Percentiles rank a stretch among this genome's conserved stretches.
Evolutionary conservation across 1,140 invertebrate genomes (phyloP).

Genomic region (Riptortus pedestris): DNA sequence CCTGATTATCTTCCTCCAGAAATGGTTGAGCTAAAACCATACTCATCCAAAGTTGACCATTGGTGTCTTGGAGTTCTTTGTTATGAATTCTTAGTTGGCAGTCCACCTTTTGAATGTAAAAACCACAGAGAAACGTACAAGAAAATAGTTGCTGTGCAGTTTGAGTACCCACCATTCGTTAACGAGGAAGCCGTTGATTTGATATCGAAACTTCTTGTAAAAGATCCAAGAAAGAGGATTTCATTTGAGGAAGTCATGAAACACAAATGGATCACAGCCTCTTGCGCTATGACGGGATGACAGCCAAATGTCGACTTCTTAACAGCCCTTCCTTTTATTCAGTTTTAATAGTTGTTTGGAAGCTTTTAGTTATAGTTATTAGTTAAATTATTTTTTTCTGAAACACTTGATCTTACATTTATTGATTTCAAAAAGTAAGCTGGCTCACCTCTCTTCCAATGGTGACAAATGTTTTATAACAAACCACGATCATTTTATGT

Average conservation of each 20-base stretch:
- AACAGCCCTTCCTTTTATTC: no score
- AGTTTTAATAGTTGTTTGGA: no score
- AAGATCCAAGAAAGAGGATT: neutral
- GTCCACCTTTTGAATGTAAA: conserved; percentile 81
- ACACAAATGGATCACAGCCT: conserved; percentile 15
- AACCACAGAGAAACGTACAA: conserved; percentile 61
- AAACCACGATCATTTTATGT: no score
- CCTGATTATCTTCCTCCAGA: conserved; percentile 88
- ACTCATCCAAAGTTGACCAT: conserved; percentile 70
- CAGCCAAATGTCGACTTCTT: no score
- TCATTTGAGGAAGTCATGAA: conserved; percentile 11
- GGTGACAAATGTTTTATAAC: no score
- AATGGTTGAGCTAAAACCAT: conserved; percentile 67
- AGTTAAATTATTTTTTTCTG: no score
- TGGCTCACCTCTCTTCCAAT: no score
- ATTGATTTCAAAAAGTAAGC: no score
- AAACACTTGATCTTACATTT: no score
- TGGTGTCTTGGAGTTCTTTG: conserved; percentile 90
- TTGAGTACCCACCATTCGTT: conserved; percentile 64
- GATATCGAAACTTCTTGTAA: conserved; percentile 51
- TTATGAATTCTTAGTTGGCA: conserved; percentile 90
- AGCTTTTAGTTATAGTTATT: no score
- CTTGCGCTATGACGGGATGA: no score
- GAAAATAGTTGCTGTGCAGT: conserved; percentile 62
- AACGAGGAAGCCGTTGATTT: conserved; percentile 66